Evolutionary conservation across 1,140 invertebrate species (phyloP), one percentile per base, ranked within the genome.

Genomic region (Zaprionus vittiger): DNA sequence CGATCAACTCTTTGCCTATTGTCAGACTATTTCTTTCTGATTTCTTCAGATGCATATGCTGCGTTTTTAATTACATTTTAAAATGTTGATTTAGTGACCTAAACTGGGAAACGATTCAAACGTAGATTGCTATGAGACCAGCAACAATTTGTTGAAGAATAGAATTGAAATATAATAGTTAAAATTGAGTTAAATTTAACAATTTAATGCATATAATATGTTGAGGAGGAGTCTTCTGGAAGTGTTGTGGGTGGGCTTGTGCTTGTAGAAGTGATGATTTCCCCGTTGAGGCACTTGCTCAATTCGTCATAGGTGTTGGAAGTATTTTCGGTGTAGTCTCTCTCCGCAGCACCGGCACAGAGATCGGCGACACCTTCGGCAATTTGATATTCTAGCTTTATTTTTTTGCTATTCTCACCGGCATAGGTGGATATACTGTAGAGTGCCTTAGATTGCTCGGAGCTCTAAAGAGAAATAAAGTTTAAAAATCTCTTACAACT

Each of bases 41-140:
- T 24, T 24, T 24, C 47, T 52, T 37, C 22, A 60, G 37, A 71
- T 61, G 69, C 62, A 73, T 79, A 63, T 85, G 79, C 71, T 76
- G 90, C 85, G 79, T 90, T 90, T 47, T 90, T 90, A 90, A 90
- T 90, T 90, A 80, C 79, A 77, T 64, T 67, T 81, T 85, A 77
- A 79, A 83, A 71, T 74, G 73, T 74, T 82, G 85, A 90, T 85
- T 90, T 90, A 90, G 54, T 41, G 63, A 34, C 34, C 49, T n/a
- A 34, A 26, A 44, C 31, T 24, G n/a, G 37, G 20, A 22, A 31
- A 26, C 65, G 57, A 47, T 37, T 31, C 4, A 4, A 52, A 41
- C 1, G 26, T 44, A 37, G 17, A 55, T 11, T 9, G 22, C 22
- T 24, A 12, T 14, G 12, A 28, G 26, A 28, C 1, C 2, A 17